Base-by-base conservation (phyloP, 2,113 vertebrate genomes). In the Natator depressus region DNA sequence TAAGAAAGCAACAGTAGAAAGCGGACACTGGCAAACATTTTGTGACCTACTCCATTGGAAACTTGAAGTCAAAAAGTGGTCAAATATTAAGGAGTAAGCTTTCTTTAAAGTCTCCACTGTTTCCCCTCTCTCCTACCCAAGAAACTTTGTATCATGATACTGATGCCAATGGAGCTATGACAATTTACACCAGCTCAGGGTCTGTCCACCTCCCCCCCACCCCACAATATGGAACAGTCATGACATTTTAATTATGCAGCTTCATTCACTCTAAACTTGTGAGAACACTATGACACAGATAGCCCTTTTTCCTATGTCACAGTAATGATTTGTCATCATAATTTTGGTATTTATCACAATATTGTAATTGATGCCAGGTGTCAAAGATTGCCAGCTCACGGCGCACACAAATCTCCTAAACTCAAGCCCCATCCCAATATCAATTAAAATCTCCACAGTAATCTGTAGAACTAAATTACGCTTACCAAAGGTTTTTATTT, bases 71-170 rank as follows among this genome's bases (percentile, higher is more conserved):
- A 62, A 62, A 62, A 29, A 62, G 65, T 78, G 81, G 54, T 82
- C 7, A 78, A 38, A 51, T 57, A 65, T 65, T 4, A 65, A 38
- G 81, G 69, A 57, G 25, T 27, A 25, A 78, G 76, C 55, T 69
- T 13, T n/a, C n/a, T 2, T 38, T 82, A 54, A 93, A 91, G 80
- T 92, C 50, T 84, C n/a, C 80, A 82, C 49, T 93, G 80, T 85
- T 91, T 25, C 69, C 57, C 79, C 72, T 84, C 82, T 46, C 83
- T 82, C 82, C 47, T 91, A 16, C 69, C 24, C 85, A 54, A 81
- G 54, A 27, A 38, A 5, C 12, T 76, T 22, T 46, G 80, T 50
- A 50, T 16, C 10, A 12, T 46, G 16, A 78, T 20, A 90, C 14
- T 62, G 55, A 82, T 35, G 31, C 10, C 49, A 49, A 20, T 6